Evolutionary conservation across 2,113 vertebrate genomes (phyloP), one percentile per base, ranked within the genome.

Genomic region (Lagopus leucura): DNA sequence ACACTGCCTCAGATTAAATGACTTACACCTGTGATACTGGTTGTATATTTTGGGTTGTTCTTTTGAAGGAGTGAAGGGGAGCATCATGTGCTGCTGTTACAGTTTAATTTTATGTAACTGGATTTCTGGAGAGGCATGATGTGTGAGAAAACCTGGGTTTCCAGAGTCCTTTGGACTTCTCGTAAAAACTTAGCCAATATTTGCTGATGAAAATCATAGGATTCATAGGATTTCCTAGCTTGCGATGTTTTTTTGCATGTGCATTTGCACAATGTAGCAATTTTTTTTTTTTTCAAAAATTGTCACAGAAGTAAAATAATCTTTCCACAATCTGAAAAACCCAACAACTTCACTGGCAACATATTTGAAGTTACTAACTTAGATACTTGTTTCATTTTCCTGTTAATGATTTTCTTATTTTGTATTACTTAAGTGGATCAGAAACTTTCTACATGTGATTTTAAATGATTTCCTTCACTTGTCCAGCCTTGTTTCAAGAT

Each of bases 261-360:
- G 18, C 8, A 9, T 57, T 86, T 92, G 1, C n/a, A 76, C 11
- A 54, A 16, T 21, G 8, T 65, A 67, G 4, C 0, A 1, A 1
- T 52, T 64, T 47, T 55, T 52, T 55, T 90, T 85, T 50, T 15
- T 15, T 13, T 14, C 30, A 69, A 24, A 20, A 54, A 0, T 34
- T 27, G 30, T 45, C 61, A 22, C 63, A 61, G 28, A 79, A 73
- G 3, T 36, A 18, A 38, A 34, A 61, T 61, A 92, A 79, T 50
- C 6, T 55, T 90, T 82, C 66, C 82, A n/a, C 36, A 52, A 8
- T 77, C 50, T 80, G 40, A 71, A 71, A 52, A 19, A 13, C 5
- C 24, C 52, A 61, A 70, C 18, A 45, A 0, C 6, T 13, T 57
- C 6, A 5, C 48, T 50, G 66, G 6, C 38, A 45, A 19, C 5